These are phyloP conservation scores for Scartelaos histophorus DNA, from an alignment of 2,113 vertebrate genomes.

Conservation along the genomic window DNA sequence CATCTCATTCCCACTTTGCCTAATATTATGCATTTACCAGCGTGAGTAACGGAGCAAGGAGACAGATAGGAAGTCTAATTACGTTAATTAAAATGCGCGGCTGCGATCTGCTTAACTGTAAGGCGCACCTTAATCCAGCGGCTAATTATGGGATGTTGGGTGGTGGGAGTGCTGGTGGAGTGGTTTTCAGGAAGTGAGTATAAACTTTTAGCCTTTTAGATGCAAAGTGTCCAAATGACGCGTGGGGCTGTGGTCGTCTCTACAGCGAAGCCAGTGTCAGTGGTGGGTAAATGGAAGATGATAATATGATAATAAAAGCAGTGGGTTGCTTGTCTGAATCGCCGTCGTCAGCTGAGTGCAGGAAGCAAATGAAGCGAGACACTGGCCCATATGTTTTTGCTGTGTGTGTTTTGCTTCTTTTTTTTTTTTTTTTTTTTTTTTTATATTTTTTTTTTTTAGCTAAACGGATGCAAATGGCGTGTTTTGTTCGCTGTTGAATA, in stretches of 20 bases:
- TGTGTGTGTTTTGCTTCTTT: constrained; percentile 4
- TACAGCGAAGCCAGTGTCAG: not conserved
- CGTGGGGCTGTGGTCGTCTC: constrained; percentile 3
- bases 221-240: constrained; percentile 13
- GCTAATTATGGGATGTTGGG: constrained; percentile 63
- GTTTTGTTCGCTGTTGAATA: constrained; percentile 27
- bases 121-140: constrained; percentile 67
- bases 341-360: not conserved
- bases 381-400: not conserved
- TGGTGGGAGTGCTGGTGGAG: constrained; percentile 10
- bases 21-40: constrained; percentile 52
- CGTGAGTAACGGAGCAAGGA: constrained; percentile 58
- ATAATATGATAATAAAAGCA: constrained; percentile 5
- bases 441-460: too few species aligned
- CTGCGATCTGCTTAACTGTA: constrained; percentile 69
- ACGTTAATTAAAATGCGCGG: constrained; percentile 67
- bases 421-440: too few species aligned
- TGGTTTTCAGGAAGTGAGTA: constrained; percentile 8
- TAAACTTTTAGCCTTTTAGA: constrained; percentile 41
- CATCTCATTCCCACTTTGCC: constrained; percentile 45
- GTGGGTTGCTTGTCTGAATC: constrained; percentile 12
- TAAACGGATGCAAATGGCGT: constrained; percentile 21
- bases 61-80: constrained; percentile 63
- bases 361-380: constrained; percentile 1
- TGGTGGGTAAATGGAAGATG: constrained; percentile 5